Percentiles rank a stretch among this genome's conserved stretches.
These are phyloP conservation scores for Scarus forsteni DNA, from an alignment of 2,797 vertebrate genomes.

Conservation along the genomic window DNA sequence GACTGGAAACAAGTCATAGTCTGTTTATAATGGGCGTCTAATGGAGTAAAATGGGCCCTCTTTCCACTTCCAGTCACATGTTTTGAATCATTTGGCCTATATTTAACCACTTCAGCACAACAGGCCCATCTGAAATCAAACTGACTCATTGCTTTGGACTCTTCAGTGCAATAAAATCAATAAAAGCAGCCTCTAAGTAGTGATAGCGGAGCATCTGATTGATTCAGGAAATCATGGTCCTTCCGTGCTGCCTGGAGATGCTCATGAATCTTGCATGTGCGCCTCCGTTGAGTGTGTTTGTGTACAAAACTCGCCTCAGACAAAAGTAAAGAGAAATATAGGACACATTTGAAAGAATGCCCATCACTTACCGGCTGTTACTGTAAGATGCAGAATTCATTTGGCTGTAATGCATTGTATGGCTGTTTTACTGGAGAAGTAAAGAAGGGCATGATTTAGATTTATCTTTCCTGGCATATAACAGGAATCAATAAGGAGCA, in stretches of 20 bases:
- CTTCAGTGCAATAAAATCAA: slow-evolving; percentile 41
- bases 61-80: background rate
- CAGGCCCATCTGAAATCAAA: background rate
- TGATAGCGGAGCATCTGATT: slow-evolving; percentile 45
- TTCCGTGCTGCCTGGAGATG: slow-evolving; percentile 45
- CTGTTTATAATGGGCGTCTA: background rate
- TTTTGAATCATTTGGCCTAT: slow-evolving; percentile 7
- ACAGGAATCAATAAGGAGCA: slow-evolving; percentile 44
- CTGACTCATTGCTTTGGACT: slow-evolving; percentile 6
- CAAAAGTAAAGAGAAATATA: slow-evolving; percentile 35
- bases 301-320: slow-evolving; percentile 8
- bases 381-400: slow-evolving; percentile 25
- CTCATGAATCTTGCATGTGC: slow-evolving; percentile 67
- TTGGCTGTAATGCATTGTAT: slow-evolving; percentile 3
- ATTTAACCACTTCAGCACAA: slow-evolving; percentile 9
- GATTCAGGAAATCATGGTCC: slow-evolving; percentile 54
- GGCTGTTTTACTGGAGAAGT: slow-evolving; percentile 18
- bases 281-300: slow-evolving; percentile 15
- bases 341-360: slow-evolving; percentile 35
- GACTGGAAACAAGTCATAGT: background rate
- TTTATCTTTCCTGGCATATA: slow-evolving; percentile 42
- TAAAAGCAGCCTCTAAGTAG: slow-evolving; percentile 42
- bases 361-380: slow-evolving; percentile 24
- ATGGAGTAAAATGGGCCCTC: background rate
- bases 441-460: slow-evolving; percentile 30